Conservation (phyloP, 1,140 invertebrate species). For the Solenopsis fugax region DNA sequence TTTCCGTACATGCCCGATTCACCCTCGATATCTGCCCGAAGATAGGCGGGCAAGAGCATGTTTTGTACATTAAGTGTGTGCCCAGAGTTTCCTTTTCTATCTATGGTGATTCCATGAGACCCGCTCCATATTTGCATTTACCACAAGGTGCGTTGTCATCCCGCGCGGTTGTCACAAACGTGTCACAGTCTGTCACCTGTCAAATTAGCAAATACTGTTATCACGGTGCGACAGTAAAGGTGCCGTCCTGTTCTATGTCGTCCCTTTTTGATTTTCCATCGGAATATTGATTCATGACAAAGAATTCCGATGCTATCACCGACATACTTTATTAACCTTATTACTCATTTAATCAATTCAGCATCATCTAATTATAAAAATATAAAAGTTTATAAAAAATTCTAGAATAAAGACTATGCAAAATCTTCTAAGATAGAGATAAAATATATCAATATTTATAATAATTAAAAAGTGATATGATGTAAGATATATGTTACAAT, state of each 20-base stretch:
- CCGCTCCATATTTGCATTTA: slow-evolving; percentile 76
- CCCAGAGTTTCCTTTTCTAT: slow-evolving; percentile 69
- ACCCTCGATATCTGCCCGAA: slow-evolving; percentile 67
- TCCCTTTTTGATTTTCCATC: slow-evolving; percentile 11
- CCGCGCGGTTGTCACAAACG: slow-evolving; percentile 67
- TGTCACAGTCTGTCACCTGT: slow-evolving; percentile 77
- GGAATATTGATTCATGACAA: slow-evolving; percentile 16
- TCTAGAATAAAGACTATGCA: not conserved
- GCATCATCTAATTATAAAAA: not conserved
- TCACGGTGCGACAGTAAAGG: slow-evolving; percentile 51
- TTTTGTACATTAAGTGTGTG: slow-evolving; percentile 68
- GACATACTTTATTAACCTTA: not conserved
- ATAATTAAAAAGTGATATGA: not conserved
- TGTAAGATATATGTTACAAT: too few relatives aligned
- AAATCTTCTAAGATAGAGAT: not conserved
- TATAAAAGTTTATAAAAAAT: not conserved
- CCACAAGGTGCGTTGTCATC: slow-evolving; percentile 79
- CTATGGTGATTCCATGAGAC: slow-evolving; percentile 69
- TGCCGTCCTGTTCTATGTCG: slow-evolving; percentile 1
- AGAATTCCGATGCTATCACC: not conserved
- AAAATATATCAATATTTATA: not conserved
- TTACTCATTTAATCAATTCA: not conserved
- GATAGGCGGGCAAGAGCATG: slow-evolving; percentile 61
- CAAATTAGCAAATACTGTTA: slow-evolving; percentile 79
- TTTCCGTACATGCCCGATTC: slow-evolving; percentile 67